phyloP scores from a whole-genome alignment of 2,888 invertebrate genomes.

The Eupithecia exiguata region DNA sequence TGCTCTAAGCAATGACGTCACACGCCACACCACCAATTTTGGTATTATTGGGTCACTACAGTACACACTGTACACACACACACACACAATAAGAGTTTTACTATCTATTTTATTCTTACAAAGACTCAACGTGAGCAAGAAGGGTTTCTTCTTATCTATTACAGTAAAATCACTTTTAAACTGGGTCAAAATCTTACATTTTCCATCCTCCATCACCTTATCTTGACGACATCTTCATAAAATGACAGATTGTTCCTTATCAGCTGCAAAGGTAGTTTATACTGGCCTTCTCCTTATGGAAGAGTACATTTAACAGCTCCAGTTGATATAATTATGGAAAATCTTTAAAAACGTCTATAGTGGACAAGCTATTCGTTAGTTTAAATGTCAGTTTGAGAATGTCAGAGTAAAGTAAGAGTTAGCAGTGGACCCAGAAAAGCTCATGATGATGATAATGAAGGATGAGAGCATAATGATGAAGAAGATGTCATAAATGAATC shows the following conservation, averaged over 20 bases:
- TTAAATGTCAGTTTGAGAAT: not conserved
- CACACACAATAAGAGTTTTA: too few species aligned
- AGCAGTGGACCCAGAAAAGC: not conserved
- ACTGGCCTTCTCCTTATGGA: not conserved
- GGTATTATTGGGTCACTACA: too few species aligned
- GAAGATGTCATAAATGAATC: not conserved
- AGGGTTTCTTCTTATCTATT: not conserved
- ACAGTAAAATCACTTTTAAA: conserved; percentile 9
- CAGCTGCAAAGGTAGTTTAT: not conserved
- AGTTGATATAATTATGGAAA: not conserved
- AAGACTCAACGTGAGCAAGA: not conserved
- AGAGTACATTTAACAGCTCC: not conserved
- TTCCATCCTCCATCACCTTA: not conserved
- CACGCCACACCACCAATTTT: too few species aligned
- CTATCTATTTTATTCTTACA: not conserved
- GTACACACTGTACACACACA: too few species aligned
- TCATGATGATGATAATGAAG: not conserved
- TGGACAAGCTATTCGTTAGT: not conserved
- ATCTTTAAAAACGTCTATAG: not conserved
- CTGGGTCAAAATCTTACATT: conserved; percentile 9
- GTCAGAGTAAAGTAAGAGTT: not conserved
- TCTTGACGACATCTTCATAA: conserved; percentile 14
- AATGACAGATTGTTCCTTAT: conserved; percentile 2
- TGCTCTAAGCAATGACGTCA: too few species aligned
- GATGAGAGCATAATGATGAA: not conserved